Base-by-base conservation (phyloP, 2,797 vertebrate species). In the Myotis vivesi region DNA sequence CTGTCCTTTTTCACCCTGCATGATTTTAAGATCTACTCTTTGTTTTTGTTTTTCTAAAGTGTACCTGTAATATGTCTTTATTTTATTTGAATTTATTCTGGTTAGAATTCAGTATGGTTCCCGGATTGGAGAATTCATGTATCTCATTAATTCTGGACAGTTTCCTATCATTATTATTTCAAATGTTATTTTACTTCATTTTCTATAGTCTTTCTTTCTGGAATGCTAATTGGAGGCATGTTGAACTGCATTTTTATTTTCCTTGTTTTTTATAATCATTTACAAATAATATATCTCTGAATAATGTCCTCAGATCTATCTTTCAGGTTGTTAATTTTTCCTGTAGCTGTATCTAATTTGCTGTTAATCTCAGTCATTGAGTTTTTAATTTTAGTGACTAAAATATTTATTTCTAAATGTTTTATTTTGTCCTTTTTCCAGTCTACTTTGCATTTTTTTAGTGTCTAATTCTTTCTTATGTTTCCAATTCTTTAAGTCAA, bases 71-170 rank as follows among this genome's bases (percentile, higher is more conserved):
- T 80, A 5, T 8, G 28, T 81, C 13, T 80, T 87, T 30, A 87
- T 92, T 89, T 90, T 86, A 76, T 86, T 81, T 89, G 7, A 75
- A 89, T 76, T 69, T 64, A 55, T 64, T 19, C n/a, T 53, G 10
- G 4, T 49, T 84, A 93, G 75, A 64, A 33, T 72, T 51, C 20
- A 75, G 5, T 49, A 51, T 80, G 59, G 68, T 85, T 80, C 44
- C 87, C 49, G 69, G 87, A 55, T 84, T 79, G 68, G 59, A 82
- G 77, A 19, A 59, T 36, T 46, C 66, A 6, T 68, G 10, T 73
- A 46, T 87, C 62, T 55, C 16, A 38, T 92, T 55, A 23, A 55
- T 92, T n/a, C 38, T 59, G 71, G 69, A 79, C 38, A 72, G 19
- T 44, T 73, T 28, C 62, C 57, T 25, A 53, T 17, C 44, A 33